Conservation (phyloP, 2,113 vertebrate genomes). For the Chauna torquata region DNA sequence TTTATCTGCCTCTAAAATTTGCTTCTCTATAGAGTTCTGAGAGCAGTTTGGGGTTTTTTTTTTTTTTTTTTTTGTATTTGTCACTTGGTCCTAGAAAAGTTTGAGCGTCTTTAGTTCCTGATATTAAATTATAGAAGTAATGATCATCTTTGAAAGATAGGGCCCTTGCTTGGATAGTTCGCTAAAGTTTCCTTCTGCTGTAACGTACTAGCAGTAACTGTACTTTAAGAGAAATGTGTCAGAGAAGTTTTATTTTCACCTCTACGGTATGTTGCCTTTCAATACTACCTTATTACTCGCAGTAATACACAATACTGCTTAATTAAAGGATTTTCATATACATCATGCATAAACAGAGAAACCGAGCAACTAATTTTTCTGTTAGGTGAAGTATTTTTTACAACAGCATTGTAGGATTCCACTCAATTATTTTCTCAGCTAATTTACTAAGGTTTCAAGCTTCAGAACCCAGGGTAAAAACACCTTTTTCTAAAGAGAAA, state of each 20-base stretch:
- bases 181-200: background rate
- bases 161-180: background rate
- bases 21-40: background rate
- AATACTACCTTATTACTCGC: background rate
- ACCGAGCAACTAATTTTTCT: background rate
- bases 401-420: background rate
- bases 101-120: background rate
- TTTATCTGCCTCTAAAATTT: background rate
- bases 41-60: background rate
- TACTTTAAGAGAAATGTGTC: background rate
- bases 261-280: background rate
- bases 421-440: background rate
- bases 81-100: background rate
- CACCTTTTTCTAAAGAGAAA: background rate
- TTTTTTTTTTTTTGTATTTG: background rate
- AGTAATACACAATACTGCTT: background rate
- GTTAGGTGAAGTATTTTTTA: background rate
- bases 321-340: background rate
- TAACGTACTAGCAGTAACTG: background rate
- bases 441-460: background rate
- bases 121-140: background rate
- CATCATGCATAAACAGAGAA: background rate
- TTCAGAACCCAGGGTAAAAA: background rate
- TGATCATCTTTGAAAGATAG: background rate
- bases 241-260: rapidly evolving